Conservation (phyloP, 2,797 vertebrate genomes). For the Peromyscus melanophrys region DNA sequence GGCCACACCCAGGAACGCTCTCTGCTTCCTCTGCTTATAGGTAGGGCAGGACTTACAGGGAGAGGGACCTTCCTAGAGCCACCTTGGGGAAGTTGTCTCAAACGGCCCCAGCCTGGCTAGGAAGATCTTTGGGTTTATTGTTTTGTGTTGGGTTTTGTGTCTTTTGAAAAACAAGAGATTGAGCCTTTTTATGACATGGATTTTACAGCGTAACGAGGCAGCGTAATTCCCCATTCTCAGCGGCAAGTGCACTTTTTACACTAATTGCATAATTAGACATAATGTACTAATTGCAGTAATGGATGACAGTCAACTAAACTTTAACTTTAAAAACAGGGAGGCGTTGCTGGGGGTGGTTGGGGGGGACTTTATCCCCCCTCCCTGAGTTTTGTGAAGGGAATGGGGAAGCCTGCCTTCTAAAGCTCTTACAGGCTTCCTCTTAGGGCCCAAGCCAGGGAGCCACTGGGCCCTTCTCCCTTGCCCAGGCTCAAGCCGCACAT, state of each 20-base stretch:
- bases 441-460: not conserved
- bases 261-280: slow-evolving; percentile 88
- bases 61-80: not conserved
- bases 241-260: slow-evolving; percentile 86
- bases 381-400: slow-evolving; percentile 49
- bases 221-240: slow-evolving; percentile 86
- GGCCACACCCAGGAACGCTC: not conserved
- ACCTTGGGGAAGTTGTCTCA: not conserved
- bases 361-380: slow-evolving; percentile 51
- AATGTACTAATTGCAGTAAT: slow-evolving; percentile 87
- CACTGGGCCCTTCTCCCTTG: not conserved
- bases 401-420: not conserved
- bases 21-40: not conserved
- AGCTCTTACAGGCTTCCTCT: slow-evolving; percentile 17
- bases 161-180: slow-evolving; percentile 84
- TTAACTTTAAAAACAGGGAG: slow-evolving; percentile 87
- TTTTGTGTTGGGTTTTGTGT: slow-evolving; percentile 81
- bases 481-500: not conserved
- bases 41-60: not conserved
- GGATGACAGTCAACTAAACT: slow-evolving; percentile 88
- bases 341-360: slow-evolving; percentile 77
- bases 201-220: slow-evolving; percentile 84
- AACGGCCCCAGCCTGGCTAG: slow-evolving; percentile 23
- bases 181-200: slow-evolving; percentile 85
- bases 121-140: slow-evolving; percentile 76